Evolutionary conservation across 2,113 vertebrate genomes (phyloP), one percentile per base, ranked within the genome.

Genomic region (Lamprotornis superbus): DNA sequence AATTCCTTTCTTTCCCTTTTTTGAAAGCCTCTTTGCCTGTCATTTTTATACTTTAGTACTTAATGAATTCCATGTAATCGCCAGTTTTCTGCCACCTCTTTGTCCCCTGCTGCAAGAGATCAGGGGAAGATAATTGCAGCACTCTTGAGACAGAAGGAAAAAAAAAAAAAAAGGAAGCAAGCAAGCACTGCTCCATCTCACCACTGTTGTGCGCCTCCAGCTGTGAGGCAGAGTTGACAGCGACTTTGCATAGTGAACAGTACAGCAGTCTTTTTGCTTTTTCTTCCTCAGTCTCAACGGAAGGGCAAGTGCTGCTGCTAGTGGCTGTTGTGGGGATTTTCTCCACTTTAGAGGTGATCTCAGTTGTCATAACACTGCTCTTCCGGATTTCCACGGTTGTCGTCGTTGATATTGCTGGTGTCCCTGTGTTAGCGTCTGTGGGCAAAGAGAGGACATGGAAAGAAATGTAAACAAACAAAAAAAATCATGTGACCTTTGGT

Each of bases 161-260:
- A 39, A 87, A 52, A 67, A 42, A 67, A 83, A 80, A 86, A 90
- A 83, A 65, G 27, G 37, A 80, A 80, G 71, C 21, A 92, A 92
- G 82, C 20, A 83, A 90, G 79, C 42, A 67, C 56, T 64, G 46
- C 93, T 93, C 86, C 78, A 68, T 95, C 99, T 99, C 95, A 99
- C 99, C 99, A 57, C 98, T 99, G 98, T 99, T 99, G 98, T 99
- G 99, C 11, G 99, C 99, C 95, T 99, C 99, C 97, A 99, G 98
- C 98, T 99, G 99, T 0, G 99, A 99, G 69, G 98, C 98, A 2
- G 99, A 99, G 98, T 99, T 99, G 97, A 99, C 99, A 47, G 99
- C 99, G 59, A 99, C 99, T 97, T 99, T 99, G 98, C 99, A 99
- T 95, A 99, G 98, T 22, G 99, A 99, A 97, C 99, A 99, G 98